phyloP scores from a whole-genome alignment of 2,113 vertebrate species.

The Megaleporinus macrocephalus region DNA sequence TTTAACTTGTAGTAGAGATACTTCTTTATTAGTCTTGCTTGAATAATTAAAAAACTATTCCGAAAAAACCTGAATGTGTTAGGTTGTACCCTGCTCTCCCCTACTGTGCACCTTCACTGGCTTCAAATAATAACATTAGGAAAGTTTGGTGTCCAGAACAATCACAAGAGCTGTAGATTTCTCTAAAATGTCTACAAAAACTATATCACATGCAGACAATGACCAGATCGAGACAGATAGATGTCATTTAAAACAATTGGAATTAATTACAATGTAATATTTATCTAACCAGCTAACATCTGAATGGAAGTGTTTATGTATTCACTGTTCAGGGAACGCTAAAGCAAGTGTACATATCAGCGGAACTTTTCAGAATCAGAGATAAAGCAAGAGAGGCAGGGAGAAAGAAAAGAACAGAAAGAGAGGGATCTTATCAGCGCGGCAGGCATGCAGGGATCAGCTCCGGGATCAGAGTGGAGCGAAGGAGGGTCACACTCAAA shows the following conservation, averaged over 20 bases:
- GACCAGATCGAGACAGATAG: too few species aligned
- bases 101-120: too few species aligned
- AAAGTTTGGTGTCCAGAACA: not conserved
- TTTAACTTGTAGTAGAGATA: too few species aligned
- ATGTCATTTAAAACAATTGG: too few species aligned
- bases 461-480: conserved; percentile 14
- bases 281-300: not conserved
- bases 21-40: too few species aligned
- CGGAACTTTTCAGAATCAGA: conserved; percentile 15
- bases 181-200: too few species aligned
- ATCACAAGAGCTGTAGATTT: not conserved
- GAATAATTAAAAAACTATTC: too few species aligned
- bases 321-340: not conserved
- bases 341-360: not conserved
- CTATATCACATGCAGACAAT: too few species aligned
- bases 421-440: conserved; percentile 12
- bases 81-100: too few species aligned
- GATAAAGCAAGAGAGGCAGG: conserved; percentile 22
- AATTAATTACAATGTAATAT: too few species aligned
- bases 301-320: not conserved
- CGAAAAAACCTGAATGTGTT: too few species aligned
- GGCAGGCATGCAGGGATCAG: conserved; percentile 36
- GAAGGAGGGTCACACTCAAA: conserved; percentile 23
- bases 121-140: not conserved
- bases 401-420: conserved; percentile 22